Base-by-base conservation (phyloP, 2,797 vertebrate genomes). In the Rhinoraja longicauda region DNA sequence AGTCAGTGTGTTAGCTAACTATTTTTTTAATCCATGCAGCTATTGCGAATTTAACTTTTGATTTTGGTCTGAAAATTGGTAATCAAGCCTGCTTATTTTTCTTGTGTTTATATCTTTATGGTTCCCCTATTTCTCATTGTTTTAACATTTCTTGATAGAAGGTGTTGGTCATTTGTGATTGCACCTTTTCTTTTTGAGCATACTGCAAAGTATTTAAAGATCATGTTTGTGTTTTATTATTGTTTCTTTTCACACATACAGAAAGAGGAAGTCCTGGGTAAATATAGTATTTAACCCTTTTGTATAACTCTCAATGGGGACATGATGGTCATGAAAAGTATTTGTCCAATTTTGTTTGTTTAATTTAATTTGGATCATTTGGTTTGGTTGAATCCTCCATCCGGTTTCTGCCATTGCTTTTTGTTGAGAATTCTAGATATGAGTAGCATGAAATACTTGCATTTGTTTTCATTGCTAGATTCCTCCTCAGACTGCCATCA, bases 261-360 rank as follows among this genome's bases (percentile, higher is more conserved):
- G 90, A 92, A 92, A 75, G 90, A 75, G 90, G 67, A 75, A 92
- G 39, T 53, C 64, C 6, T 53, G 6, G 24, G 26, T 92, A 92
- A 92, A 92, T 92, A 92, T 75, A 92, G 90, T 29, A 29, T 53
- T 73, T 53, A 92, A 92, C 90, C 24, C 12, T 19, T 36, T 26
- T 6, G 10, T 62, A 29, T 29, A 91, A 91, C 91, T 92, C 90
- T 75, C 90, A 7, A 12, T 75, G 70, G 90, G 70, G 90, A 73
- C 70, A 19, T 75, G 45, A 12, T 73, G 36, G 24, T 17, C 53
- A 53, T 75, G 67, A 92, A 92, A 91, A 91, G 24, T 73, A 92
- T 73, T 92, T 91, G 24, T 53, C 36, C 90, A 91, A 9, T 26
- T 91, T 73, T 67, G 67, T 39, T 39, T 9, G 4, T 53, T 15